A percentile compares a stretch with the other conserved stretches of the same genome.
These are phyloP conservation scores for Caenorhabditis imperialis DNA, from an alignment of 2,888 invertebrate genomes.

Conservation along the genomic window DNA sequence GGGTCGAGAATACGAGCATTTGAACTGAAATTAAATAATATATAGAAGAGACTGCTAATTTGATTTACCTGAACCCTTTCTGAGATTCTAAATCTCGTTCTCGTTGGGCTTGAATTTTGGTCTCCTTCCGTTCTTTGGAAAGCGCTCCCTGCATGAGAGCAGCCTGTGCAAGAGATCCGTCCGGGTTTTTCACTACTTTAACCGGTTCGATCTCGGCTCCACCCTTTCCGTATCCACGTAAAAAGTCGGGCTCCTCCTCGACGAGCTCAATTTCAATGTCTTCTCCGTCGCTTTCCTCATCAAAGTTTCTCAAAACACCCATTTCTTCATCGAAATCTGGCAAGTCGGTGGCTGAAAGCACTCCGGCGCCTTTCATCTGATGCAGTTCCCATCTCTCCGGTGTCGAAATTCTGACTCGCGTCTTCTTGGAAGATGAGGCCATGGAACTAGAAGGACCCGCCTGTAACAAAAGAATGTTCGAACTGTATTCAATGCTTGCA, in stretches of 20 bases:
- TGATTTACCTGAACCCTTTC: too few relatives aligned
- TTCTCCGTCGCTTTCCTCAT: slow-evolving; percentile 84
- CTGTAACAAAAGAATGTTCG: too few relatives aligned
- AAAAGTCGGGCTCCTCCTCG: slow-evolving; percentile 97
- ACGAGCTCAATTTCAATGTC: slow-evolving; percentile 98
- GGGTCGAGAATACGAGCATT: slow-evolving; percentile 70
- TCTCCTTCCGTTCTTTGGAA: slow-evolving; percentile 95
- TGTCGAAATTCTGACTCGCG: slow-evolving; percentile 87
- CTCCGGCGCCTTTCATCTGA: slow-evolving; percentile 92
- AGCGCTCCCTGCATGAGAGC: slow-evolving; percentile 99
- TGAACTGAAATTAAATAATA: too few relatives aligned
- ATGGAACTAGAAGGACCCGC: slow-evolving; percentile 18
- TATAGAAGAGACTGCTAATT: too few relatives aligned
- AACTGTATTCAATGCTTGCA: not conserved
- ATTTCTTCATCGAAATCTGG: slow-evolving; percentile 98
- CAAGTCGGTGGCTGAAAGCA: slow-evolving; percentile 85
- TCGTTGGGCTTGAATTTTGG: slow-evolving; percentile 89
- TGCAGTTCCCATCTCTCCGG: slow-evolving; percentile 97
- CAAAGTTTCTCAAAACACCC: slow-evolving; percentile 83
- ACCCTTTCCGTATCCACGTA: slow-evolving; percentile 82
- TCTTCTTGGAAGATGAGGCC: slow-evolving; percentile 25
- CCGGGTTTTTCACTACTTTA: slow-evolving; percentile 86
- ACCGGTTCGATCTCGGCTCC: slow-evolving; percentile 77
- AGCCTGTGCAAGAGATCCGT: slow-evolving; percentile 97
- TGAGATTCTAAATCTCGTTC: slow-evolving; percentile 71